Percentiles rank a stretch among this genome's conserved stretches.
phyloP scores from a whole-genome alignment of 2,113 vertebrate genomes.

The Lethenteron reissneri region DNA sequence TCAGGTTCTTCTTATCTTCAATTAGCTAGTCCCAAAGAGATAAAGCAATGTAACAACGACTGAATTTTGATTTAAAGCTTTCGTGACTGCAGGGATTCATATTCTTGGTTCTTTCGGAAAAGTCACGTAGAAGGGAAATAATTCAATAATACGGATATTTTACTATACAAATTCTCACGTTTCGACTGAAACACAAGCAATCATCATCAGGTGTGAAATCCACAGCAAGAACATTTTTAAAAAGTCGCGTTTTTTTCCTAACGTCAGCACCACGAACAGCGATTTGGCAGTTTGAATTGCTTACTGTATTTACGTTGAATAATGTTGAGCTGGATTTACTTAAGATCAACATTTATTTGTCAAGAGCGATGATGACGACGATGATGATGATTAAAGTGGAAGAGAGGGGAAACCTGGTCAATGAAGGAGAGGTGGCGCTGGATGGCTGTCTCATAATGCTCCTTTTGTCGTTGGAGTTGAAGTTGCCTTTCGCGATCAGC shows the following conservation, averaged over 20 bases:
- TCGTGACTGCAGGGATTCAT: too few species aligned
- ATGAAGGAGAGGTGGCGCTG: conserved; percentile 75
- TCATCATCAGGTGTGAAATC: neutral
- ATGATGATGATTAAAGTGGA: neutral
- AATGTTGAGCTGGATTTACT: neutral
- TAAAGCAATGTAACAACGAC: neutral
- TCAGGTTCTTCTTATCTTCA: conserved; percentile 60
- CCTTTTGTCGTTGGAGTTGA: conserved; percentile 47
- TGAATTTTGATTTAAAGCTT: neutral
- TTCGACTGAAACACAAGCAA: neutral
- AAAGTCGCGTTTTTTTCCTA: neutral
- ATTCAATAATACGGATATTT: neutral
- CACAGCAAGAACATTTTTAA: neutral
- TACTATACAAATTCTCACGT: neutral
- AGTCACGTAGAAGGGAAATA: too few species aligned
- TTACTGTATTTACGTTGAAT: neutral
- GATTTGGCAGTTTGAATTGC: neutral
- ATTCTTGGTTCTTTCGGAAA: too few species aligned
- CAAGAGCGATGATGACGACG: neutral
- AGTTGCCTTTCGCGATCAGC: conserved; percentile 47
- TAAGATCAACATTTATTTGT: neutral
- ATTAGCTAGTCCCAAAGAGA: conserved; percentile 35
- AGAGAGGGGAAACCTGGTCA: conserved; percentile 38
- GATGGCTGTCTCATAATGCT: conserved; percentile 67
- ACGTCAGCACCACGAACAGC: neutral